These are phyloP conservation scores for Luehdorfia chinensis DNA, from an alignment of 1,140 invertebrate species.

Conservation along the genomic window DNA sequence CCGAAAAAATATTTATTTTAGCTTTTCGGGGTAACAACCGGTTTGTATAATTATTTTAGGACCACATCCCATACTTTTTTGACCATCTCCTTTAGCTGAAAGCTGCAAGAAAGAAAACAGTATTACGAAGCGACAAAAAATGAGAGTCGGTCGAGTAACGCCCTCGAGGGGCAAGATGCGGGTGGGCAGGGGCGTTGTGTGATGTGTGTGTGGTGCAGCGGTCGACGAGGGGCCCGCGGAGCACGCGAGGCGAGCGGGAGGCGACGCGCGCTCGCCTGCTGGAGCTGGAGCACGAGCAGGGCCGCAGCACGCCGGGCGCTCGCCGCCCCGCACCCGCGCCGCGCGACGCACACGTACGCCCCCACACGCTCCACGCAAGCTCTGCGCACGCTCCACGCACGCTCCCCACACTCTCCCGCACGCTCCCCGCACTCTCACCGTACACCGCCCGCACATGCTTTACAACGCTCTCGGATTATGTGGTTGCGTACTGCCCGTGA, in stretches of 20 bases:
- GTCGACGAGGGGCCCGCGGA: constrained; percentile 18
- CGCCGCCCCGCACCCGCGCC: constrained; percentile 54
- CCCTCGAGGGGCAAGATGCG: too few relatives aligned
- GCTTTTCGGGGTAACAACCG: too few relatives aligned
- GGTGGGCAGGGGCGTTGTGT: constrained; percentile 5
- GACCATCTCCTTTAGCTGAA: too few relatives aligned
- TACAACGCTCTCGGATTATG: too few relatives aligned
- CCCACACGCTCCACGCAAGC: constrained; percentile 1
- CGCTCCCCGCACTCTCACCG: constrained; percentile 12
- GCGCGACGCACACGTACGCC: constrained; percentile 41
- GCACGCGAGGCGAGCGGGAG: constrained; percentile 18
- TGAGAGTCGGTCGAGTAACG: too few relatives aligned
- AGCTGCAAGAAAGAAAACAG: too few relatives aligned
- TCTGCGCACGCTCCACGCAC: constrained; percentile 7
- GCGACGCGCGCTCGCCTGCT: constrained; percentile 51
- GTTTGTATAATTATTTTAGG: too few relatives aligned
- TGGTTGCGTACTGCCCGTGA: too few relatives aligned
- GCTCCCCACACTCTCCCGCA: constrained; percentile 24
- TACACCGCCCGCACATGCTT: too few relatives aligned
- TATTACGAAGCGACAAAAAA: too few relatives aligned
- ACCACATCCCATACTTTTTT: too few relatives aligned
- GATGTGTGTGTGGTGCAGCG: constrained; percentile 40
- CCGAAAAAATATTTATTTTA: too few relatives aligned
- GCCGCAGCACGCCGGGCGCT: constrained; percentile 70
- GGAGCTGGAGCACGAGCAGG: constrained; percentile 65